These are phyloP conservation scores for Rhamnusium bicolor DNA, from an alignment of 2,888 invertebrate species.

Conservation along the genomic window DNA sequence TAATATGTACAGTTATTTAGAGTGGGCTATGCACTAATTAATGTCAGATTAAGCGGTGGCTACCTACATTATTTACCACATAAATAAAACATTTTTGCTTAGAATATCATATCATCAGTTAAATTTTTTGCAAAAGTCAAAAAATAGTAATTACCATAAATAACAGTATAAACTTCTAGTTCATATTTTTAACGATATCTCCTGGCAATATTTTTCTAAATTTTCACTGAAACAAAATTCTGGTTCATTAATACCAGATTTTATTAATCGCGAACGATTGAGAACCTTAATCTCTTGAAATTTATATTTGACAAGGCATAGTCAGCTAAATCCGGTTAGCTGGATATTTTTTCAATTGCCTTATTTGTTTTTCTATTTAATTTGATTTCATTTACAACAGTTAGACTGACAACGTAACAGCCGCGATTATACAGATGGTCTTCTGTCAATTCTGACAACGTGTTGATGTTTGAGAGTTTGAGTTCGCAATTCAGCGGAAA, in stretches of 20 bases:
- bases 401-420: too few species aligned
- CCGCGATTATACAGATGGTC: too few species aligned
- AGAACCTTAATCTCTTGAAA: neutral
- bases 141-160: neutral
- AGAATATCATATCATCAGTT: neutral
- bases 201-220: neutral
- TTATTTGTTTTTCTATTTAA: too few species aligned
- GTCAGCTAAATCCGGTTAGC: too few species aligned
- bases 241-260: neutral
- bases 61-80: neutral
- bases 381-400: too few species aligned
- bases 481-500: too few species aligned
- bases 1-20: neutral
- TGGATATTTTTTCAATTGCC: too few species aligned
- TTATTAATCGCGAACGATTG: neutral
- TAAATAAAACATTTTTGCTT: neutral
- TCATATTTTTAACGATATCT: neutral
- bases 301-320: too few species aligned
- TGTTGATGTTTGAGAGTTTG: too few species aligned
- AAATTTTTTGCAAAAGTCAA: neutral
- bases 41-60: neutral
- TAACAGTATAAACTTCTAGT: neutral
- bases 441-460: too few species aligned
- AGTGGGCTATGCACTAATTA: neutral
- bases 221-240: neutral